Evolutionary conservation across 2,797 vertebrate genomes (phyloP), one percentile per base, ranked within the genome.

Genomic region (Sternarchorhynchus goeldii): DNA sequence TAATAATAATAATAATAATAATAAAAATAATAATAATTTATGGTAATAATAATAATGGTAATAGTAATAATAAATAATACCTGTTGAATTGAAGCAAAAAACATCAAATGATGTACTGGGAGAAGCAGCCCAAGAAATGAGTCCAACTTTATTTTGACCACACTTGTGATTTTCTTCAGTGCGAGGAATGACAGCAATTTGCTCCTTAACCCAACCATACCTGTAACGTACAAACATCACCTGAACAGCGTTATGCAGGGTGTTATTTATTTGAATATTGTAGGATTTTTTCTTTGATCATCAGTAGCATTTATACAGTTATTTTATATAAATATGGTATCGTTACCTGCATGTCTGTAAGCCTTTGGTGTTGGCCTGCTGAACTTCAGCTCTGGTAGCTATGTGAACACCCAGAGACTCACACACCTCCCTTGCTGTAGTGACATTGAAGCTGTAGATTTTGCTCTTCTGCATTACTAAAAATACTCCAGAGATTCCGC

Each of bases 281-380:
- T 25, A 25, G 1, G 25, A 25, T 25, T 25, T 25, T 25, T 25
- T 50, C 45, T 14, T 50, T 50, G 10, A 50, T 50, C 45, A 50
- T 50, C 14, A 12, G 45, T 14, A 50, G 10, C 45, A 14, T 50
- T 50, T 50, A 50, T 50, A 41, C 39, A 50, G 45, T 50, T 50
- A 50, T 50, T 50, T 50, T 50, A 12, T 50, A 50, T 50, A 50
- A 50, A 50, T 2, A 50, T 50, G 14, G 1, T 14, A 50, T 6
- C 41, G 85, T n/a, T 90, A 94, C 93, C 89, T 93, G 93, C 93
- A 94, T 0, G 85, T 91, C 84, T 94, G 81, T 76, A 93, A 86
- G 3, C 93, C 91, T 0, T 29, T 67, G 59, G 41, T 75, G 0
- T 87, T 0, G 0, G 91, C 92, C 16, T 17, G 75, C 58, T 89